phyloP scores from a whole-genome alignment of 2,888 invertebrate species.

The Melanotus villosus region DNA sequence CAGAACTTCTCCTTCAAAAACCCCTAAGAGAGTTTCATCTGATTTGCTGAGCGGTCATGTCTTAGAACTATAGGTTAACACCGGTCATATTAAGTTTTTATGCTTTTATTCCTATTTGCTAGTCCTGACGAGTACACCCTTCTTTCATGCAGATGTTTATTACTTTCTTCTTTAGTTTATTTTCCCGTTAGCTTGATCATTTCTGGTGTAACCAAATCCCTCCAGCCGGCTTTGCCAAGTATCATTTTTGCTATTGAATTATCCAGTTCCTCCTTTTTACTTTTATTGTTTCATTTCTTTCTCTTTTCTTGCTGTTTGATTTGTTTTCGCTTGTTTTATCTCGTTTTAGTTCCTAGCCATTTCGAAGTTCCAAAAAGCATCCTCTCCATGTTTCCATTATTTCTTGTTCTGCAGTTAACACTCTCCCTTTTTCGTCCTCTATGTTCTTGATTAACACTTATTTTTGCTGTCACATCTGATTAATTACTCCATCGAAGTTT shows the following conservation, averaged over 20 bases:
- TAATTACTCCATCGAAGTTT: background rate
- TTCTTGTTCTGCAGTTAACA: background rate
- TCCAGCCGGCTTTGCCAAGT: background rate
- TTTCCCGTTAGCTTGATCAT: background rate
- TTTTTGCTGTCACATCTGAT: background rate
- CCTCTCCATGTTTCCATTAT: conserved; percentile 8
- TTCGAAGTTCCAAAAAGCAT: background rate
- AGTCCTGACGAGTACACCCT: too few relatives aligned
- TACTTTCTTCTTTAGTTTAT: too few relatives aligned
- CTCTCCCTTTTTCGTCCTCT: background rate
- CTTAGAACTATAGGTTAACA: too few relatives aligned
- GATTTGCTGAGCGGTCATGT: too few relatives aligned
- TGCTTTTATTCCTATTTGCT: background rate
- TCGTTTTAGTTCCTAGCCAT: background rate
- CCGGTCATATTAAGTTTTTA: too few relatives aligned
- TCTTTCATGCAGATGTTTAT: too few relatives aligned
- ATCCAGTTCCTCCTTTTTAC: background rate
- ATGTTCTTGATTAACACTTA: background rate
- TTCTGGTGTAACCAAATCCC: background rate
- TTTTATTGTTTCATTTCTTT: background rate
- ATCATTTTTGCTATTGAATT: background rate
- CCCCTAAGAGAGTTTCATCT: too few relatives aligned
- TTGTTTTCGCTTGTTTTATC: background rate
- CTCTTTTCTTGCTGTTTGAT: background rate
- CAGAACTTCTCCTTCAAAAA: too few relatives aligned